phyloP scores from a whole-genome alignment of 2,888 invertebrate genomes.

The Tanypteryx hageni region DNA sequence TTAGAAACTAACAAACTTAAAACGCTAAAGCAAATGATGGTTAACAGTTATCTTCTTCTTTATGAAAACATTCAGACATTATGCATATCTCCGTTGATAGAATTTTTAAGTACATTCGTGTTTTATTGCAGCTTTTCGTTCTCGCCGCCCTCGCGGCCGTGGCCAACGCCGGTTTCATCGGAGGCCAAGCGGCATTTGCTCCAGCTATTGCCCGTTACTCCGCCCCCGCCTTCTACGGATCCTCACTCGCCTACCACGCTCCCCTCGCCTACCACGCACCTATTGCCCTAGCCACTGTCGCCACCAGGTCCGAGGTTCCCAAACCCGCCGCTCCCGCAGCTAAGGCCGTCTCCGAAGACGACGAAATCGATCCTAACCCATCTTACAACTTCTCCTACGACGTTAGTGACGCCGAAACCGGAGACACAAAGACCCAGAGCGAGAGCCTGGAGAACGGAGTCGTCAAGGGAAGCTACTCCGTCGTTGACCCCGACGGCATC shows the following conservation, averaged over 20 bases:
- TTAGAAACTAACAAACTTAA: no score
- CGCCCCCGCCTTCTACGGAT: conserved; percentile 62
- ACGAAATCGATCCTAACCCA: conserved; percentile 42
- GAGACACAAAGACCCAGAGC: conserved; percentile 52
- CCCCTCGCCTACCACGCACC: conserved; percentile 23
- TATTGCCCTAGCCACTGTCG: conserved; percentile 49
- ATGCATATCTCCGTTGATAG: no score
- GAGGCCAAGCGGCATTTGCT: conserved; percentile 65
- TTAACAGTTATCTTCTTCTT: not conserved
- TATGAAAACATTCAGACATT: not conserved
- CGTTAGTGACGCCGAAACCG: conserved; percentile 53
- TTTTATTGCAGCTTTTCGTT: conserved; percentile 65
- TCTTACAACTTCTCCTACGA: conserved; percentile 62
- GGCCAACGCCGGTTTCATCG: conserved; percentile 67
- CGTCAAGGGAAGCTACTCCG: conserved; percentile 70
- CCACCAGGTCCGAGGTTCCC: conserved; percentile 60
- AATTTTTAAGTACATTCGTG: no score
- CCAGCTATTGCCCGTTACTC: conserved; percentile 72
- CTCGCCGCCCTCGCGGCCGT: conserved; percentile 68
- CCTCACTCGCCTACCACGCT: conserved; percentile 69
- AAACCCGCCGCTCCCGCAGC: conserved; percentile 60
- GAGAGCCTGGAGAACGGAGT: conserved; percentile 49
- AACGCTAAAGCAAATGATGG: not conserved
- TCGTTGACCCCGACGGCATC: conserved; percentile 66
- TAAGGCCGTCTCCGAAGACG: not conserved